phyloP scores from a whole-genome alignment of 2,888 invertebrate genomes.

The Embidobia sp. region DNA sequence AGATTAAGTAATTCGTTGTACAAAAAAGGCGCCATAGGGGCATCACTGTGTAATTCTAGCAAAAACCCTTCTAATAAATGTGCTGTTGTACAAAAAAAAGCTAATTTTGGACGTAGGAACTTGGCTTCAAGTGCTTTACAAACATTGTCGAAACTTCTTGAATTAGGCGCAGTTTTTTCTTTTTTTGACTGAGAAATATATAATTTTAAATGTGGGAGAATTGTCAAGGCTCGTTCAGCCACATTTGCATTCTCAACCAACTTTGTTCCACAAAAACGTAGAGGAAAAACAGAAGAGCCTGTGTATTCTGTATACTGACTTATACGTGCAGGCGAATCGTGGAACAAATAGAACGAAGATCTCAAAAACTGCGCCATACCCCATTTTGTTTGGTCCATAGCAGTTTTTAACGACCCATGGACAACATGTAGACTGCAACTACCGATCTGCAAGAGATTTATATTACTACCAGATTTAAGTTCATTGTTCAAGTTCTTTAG shows the following conservation, averaged over 20 bases:
- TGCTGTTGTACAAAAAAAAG: slow-evolving; percentile 55
- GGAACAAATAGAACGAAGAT: slow-evolving; percentile 70
- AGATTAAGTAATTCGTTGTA: slow-evolving; percentile 26
- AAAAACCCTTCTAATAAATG: slow-evolving; percentile 63
- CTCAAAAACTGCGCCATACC: slow-evolving; percentile 65
- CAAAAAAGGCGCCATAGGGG: slow-evolving; percentile 59
- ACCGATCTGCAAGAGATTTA: slow-evolving; percentile 68
- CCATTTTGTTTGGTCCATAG: slow-evolving; percentile 67
- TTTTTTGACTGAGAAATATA: slow-evolving; percentile 46
- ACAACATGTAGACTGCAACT: slow-evolving; percentile 72
- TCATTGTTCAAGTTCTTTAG: slow-evolving; percentile 47
- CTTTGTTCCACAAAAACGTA: slow-evolving; percentile 67
- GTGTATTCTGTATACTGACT: slow-evolving; percentile 66
- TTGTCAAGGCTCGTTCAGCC: slow-evolving; percentile 57
- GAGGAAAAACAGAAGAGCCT: slow-evolving; percentile 64
- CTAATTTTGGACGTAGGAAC: slow-evolving; percentile 52
- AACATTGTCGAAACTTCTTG: slow-evolving; percentile 50
- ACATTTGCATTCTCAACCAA: slow-evolving; percentile 68
- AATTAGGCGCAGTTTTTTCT: slow-evolving; percentile 1
- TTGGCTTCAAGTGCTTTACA: slow-evolving; percentile 28
- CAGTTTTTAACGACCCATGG: slow-evolving; percentile 72
- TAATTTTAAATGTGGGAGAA: slow-evolving; percentile 55
- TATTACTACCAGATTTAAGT: slow-evolving; percentile 52
- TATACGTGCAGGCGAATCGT: slow-evolving; percentile 70
- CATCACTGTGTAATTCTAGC: slow-evolving; percentile 58